A percentile compares a stretch with the other conserved stretches of the same genome.
Evolutionary conservation across 2,888 invertebrate species (phyloP).

Genomic region (Nasonia oneida): DNA sequence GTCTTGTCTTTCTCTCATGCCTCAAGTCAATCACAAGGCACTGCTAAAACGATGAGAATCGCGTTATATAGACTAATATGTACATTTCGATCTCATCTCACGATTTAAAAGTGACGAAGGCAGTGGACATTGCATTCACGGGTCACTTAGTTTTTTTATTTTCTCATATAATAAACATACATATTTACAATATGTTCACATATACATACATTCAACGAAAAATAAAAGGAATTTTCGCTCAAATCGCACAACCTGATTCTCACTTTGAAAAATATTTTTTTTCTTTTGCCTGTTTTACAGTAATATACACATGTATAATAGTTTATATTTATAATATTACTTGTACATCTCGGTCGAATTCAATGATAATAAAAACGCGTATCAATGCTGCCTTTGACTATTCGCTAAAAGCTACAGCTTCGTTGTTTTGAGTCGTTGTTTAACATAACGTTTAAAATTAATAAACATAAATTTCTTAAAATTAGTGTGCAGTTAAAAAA

Average conservation of each 20-base stretch:
- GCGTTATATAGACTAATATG: constrained; percentile 49
- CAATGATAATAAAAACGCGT: constrained; percentile 40
- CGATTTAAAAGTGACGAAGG: constrained; percentile 21
- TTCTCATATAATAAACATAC: constrained; percentile 47
- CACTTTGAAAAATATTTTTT: constrained; percentile 25
- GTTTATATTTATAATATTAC: constrained; percentile 20
- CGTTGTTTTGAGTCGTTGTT: constrained; percentile 35
- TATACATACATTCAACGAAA: constrained; percentile 33
- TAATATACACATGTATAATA: constrained; percentile 33
- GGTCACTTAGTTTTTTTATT: constrained; percentile 15
- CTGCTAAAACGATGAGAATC: constrained; percentile 51
- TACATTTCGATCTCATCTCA: constrained; percentile 48
- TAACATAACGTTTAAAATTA: constrained; percentile 10
- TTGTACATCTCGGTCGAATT: constrained; percentile 23
- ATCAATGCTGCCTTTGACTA: constrained; percentile 55
- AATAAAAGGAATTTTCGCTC: constrained; percentile 16
- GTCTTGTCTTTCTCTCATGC: constrained; percentile 33
- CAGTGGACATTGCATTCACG: constrained; percentile 16
- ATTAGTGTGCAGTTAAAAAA: constrained; percentile 40
- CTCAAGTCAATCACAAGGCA: constrained; percentile 51
- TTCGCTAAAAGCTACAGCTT: constrained; percentile 55
- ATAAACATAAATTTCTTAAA: constrained; percentile 49
- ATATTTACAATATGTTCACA: constrained; percentile 57
- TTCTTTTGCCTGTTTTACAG: background rate
- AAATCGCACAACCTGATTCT: constrained; percentile 23